Evolutionary conservation across 1,140 invertebrate genomes (phyloP).

Genomic region (Lordiphosa clarofinis): DNA sequence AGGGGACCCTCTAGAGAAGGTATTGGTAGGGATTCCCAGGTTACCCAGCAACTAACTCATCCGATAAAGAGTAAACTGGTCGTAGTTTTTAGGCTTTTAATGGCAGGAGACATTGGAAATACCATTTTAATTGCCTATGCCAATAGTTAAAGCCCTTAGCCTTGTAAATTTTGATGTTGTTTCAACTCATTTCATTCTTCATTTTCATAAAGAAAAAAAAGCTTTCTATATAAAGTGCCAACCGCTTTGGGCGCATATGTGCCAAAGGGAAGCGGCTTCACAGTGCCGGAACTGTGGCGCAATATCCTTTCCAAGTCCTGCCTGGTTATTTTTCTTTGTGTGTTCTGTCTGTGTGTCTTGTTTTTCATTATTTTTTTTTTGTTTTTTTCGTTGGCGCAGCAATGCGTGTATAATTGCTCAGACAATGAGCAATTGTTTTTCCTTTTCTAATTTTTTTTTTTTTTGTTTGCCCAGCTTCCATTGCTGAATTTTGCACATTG

Average conservation of each 20-base stretch:
- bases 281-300: conserved; percentile 13
- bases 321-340: conserved; percentile 11
- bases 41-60: too few species aligned
- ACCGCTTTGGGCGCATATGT: conserved; percentile 39
- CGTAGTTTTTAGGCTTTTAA: too few species aligned
- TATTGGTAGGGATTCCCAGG: too few species aligned
- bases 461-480: conserved; percentile 13
- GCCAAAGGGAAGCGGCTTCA: conserved; percentile 29
- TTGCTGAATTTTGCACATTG: conserved; percentile 53
- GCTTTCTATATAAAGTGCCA: conserved; percentile 2
- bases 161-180: background rate
- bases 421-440: conserved; percentile 77
- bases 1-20: too few species aligned
- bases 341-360: conserved; percentile 36
- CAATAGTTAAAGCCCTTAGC: too few species aligned
- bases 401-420: conserved; percentile 75
- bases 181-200: conserved; percentile 10
- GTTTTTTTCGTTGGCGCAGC: conserved; percentile 37
- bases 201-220: conserved; percentile 11
- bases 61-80: too few species aligned
- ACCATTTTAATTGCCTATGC: too few species aligned
- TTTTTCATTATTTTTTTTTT: conserved; percentile 10
- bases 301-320: conserved; percentile 45
- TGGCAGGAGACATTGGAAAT: too few species aligned
- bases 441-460: conserved; percentile 39